Evolutionary conservation across 1,140 invertebrate species (phyloP), one percentile per base, ranked within the genome.

Genomic region (Psix sp.): DNA sequence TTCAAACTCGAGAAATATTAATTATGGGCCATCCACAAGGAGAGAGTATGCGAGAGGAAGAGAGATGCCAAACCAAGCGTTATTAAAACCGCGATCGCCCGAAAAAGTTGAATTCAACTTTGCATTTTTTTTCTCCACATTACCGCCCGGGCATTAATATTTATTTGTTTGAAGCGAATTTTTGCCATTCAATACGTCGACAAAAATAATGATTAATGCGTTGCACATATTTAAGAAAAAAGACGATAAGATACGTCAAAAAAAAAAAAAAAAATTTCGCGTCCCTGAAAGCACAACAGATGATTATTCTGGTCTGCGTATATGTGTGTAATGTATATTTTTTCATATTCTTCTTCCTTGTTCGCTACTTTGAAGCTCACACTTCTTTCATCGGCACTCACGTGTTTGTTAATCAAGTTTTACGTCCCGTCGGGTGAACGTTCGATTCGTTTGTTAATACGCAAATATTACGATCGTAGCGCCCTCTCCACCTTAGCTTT

Each of bases 1-100:
- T 75, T 70, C 73, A 75, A 66, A 75, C 65, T 65, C 73, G 73
- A 75, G 66, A 75, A 75, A 70, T 70, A 70, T 75, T 75, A 70
- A 75, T 75, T 70, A 75, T 75, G 72, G 65, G 51, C 60, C 62
- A 59, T 24, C 60, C 52, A 16, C 43, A 26, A 31, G 21, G 46
- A 59, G 36, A 16, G 62, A 16, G 26, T 24, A 26, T 14, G 21
- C n/a, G 42, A 31, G 24, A 11, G 35, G 60, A 52, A 10, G 15
- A 14, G 17, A n/a, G 65, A 72, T 72, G 63, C 59, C 51, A 51
- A 52, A 67, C 56, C 18, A 26, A n/a, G 49, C 62, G 52, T 67
- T 74, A 74, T 74, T 74, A 67, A 68, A 63, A 63, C 68, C 33
- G 46, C 48, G 71, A 67, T 74, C 45, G 57, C 9, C 52, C 62